Percentiles rank a stretch among this genome's conserved stretches.
Conservation (phyloP, 2,797 vertebrate species). For the Enteromius afrohamiltoni region DNA sequence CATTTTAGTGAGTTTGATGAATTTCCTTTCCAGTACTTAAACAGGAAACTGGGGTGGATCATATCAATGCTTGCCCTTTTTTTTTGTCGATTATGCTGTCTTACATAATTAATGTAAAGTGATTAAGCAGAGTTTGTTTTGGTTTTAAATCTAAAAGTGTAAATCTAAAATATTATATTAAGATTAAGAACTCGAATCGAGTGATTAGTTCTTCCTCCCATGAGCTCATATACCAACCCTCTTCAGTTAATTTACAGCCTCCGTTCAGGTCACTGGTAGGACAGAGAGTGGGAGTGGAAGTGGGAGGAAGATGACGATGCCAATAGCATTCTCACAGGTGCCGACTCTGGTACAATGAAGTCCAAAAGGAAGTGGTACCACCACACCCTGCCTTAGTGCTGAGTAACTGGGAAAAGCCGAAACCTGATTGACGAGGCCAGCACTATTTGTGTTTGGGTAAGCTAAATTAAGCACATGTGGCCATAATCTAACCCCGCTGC, state of each 20-base stretch:
- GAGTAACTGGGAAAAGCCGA: conserved; percentile 63
- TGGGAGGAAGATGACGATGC: conserved; percentile 24
- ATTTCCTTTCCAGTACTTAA: neutral
- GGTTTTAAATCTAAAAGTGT: neutral
- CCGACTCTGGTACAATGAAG: conserved; percentile 34
- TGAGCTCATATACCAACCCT: neutral
- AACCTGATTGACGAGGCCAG: conserved; percentile 42
- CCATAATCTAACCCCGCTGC: conserved; percentile 52
- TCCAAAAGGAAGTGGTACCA: conserved; percentile 62
- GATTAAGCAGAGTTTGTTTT: neutral
- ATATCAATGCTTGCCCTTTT: neutral
- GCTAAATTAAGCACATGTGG: conserved; percentile 62
- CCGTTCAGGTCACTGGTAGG: conserved; percentile 36
- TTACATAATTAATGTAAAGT: neutral
- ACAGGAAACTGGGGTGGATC: neutral
- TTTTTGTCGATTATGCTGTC: neutral
- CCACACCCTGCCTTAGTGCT: conserved; percentile 59
- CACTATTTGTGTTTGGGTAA: conserved; percentile 57
- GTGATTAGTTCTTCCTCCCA: neutral
- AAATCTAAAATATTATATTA: neutral
- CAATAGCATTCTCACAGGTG: conserved; percentile 56
- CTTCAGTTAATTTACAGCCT: neutral
- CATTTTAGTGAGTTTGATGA: neutral
- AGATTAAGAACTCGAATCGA: neutral
- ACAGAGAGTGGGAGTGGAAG: conserved; percentile 27